Base-by-base conservation (phyloP, 2,797 vertebrate genomes). In the Sebastes minor region DNA sequence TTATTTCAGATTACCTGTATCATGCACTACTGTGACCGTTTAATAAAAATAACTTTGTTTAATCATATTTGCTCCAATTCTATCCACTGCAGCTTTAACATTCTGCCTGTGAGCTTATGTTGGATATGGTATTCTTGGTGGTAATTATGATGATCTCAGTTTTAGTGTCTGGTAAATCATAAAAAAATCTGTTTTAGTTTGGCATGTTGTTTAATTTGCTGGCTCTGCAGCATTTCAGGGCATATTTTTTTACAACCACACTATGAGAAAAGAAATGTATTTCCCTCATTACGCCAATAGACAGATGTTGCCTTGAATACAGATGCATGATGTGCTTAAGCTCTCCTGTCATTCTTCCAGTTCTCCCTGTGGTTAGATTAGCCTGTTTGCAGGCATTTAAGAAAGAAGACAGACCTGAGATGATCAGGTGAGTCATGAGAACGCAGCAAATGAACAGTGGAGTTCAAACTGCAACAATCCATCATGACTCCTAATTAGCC, bases 401-500 rank as follows among this genome's bases (percentile, higher is more conserved):
- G 76, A 61, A 20, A 83, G 33, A 80, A 74, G 49, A 52, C 68
- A 59, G 76, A 70, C 38, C 53, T 57, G 62, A 52, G 65, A 53
- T 76, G 66, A 78, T 85, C 61, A 81, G 55, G 33, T 78, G 65
- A 89, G 67, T 86, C 74, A 78, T 74, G 78, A 60, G 65, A 79
- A 57, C n/a, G 60, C 67, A 60, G 62, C 66, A 82, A 86, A 82
- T 80, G 74, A 90, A 83, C 76, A 53, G 67, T 65, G 74, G 67
- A 74, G 87, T 28, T 42, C 59, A 83, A 87, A 80, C 61, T 56
- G 70, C 72, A 69, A 27, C 80, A 82, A 78, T 86, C 82, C 71
- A 71, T 83, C 86, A 77, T 52, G 23, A 62, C 78, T 89, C 63
- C 71, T 92, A 86, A 90, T 88, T 80, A 89, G 74, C 83, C 86